Conservation (phyloP, 2,113 vertebrate genomes). For the Chitala chitala region DNA sequence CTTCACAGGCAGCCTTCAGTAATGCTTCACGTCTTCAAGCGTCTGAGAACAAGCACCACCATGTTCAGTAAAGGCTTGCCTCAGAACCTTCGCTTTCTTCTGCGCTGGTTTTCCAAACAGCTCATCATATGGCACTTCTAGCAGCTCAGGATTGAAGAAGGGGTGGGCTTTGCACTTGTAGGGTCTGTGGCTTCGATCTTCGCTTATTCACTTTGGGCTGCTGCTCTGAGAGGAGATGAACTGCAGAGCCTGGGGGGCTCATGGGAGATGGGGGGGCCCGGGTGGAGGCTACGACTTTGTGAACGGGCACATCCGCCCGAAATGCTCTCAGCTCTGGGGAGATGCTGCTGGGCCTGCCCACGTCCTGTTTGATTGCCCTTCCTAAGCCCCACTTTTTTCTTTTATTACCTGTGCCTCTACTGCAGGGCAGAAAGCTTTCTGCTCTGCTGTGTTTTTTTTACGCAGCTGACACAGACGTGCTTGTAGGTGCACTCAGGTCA, state of each 20-base stretch:
- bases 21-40: too few species aligned
- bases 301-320: conserved; percentile 7
- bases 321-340: conserved; percentile 17
- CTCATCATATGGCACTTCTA: conserved; percentile 13
- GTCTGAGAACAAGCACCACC: too few species aligned
- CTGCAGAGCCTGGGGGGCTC: neutral
- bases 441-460: neutral
- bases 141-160: neutral
- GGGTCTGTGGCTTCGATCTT: neutral
- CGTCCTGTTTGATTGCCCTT: conserved; percentile 8
- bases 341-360: conserved; percentile 15
- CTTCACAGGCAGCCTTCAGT: too few species aligned
- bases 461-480: conserved; percentile 1
- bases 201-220: neutral
- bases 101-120: neutral
- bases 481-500: too few species aligned
- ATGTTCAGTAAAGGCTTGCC: too few species aligned
- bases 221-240: neutral
- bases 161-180: neutral
- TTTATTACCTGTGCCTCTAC: neutral
- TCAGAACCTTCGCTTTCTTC: too few species aligned
- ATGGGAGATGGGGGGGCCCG: neutral
- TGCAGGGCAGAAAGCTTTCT: neutral
- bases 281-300: conserved; percentile 13
- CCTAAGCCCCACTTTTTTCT: conserved; percentile 11